Evolutionary conservation across 1,140 invertebrate genomes (phyloP).

Genomic region (Pachyrhynchus sulphureomaculatus): DNA sequence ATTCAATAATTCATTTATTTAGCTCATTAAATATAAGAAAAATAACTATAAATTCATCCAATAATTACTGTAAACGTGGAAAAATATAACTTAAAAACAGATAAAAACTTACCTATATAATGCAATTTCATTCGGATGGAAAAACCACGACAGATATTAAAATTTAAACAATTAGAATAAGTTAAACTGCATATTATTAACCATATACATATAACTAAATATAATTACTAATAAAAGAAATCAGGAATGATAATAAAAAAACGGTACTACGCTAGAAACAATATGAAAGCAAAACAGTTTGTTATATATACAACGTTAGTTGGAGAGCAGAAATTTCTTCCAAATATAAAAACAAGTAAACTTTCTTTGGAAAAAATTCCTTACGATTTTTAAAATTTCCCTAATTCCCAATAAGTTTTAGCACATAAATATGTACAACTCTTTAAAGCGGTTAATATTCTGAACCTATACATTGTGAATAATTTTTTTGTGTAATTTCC

Average conservation of each 20-base stretch:
- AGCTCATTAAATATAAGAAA: conserved; percentile 21
- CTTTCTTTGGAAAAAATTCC: neutral
- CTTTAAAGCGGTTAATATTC: conserved; percentile 21
- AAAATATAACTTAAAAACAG: neutral
- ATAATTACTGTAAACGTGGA: neutral
- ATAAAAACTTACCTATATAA: neutral
- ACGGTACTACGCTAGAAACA: conserved; percentile 3
- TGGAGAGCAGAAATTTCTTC: neutral
- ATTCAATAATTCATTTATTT: conserved; percentile 9
- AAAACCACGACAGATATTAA: neutral
- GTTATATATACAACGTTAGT: conserved; percentile 19
- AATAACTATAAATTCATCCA: conserved; percentile 1
- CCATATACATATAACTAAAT: conserved; percentile 21
- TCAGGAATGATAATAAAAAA: conserved; percentile 23
- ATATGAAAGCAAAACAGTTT: conserved; percentile 19
- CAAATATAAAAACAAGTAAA: neutral
- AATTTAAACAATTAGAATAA: conserved; percentile 5
- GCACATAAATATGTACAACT: conserved; percentile 28
- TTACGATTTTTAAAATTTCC: neutral
- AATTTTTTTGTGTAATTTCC: neutral
- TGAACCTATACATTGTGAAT: conserved; percentile 10
- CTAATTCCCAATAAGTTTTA: conserved; percentile 6
- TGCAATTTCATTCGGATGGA: neutral
- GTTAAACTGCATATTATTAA: conserved; percentile 13
- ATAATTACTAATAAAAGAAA: conserved; percentile 13